Base-by-base conservation (phyloP, 1,140 invertebrate genomes). In the Lasioglossum albipes region DNA sequence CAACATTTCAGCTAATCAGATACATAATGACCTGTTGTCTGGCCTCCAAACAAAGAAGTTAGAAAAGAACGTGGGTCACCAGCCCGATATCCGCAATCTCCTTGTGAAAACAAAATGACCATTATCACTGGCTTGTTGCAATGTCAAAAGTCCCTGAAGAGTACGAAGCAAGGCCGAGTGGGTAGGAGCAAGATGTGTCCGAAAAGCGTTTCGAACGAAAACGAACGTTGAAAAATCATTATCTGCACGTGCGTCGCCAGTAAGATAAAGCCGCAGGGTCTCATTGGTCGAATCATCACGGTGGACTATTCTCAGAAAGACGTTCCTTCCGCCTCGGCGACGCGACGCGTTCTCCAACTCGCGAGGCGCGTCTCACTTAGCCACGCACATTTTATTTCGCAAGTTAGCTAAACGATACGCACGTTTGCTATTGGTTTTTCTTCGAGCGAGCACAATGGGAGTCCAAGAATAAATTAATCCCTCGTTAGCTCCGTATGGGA, bases 201-300 rank as follows among this genome's bases (percentile, higher is more conserved):
- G 7, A 45, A 57, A 59, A 59, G 18, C 57, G 16, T 27, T 75
- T 52, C 12, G 27, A 69, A 68, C 16, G 72, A 68, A 67, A 52
- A 45, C 52, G 61, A 73, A 69, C 31, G 73, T 69, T 77, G 66
- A 65, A 69, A 67, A 70, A 77, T 49, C 68, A 66, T 65, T 81
- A 77, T 81, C 79, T 77, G 49, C 67, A 64, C 75, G 61, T 81
- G 73, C 70, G 79, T 81, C 72, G 64, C 13, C 9, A 42, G 16
- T 9, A 27, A 79, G 82, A 84, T 79, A 84, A 84, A 77, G 61
- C 31, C 13, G 31, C 41, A 70, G 41, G 65, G 54, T 75, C 27
- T 73, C 68, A 81, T 81, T 81, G 79, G 78, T 69, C 52, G 79
- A 61, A 16, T 9, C 31, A 16, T n/a, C 49, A 52, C 59, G 59